Evolutionary conservation across 2,797 vertebrate genomes (phyloP).

Genomic region (Etheostoma perlongum): DNA sequence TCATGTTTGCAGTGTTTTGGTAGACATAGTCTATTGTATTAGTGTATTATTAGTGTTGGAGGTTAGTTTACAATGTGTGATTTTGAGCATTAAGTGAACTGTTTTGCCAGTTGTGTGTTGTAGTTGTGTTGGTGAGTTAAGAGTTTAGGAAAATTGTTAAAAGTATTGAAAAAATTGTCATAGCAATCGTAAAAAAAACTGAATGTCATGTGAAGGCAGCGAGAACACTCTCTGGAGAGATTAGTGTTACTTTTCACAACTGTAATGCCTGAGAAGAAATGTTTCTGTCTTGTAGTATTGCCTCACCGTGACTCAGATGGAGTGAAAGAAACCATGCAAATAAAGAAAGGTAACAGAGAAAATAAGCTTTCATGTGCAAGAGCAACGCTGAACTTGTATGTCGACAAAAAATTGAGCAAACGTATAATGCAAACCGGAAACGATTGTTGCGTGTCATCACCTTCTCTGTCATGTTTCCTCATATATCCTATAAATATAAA

Average conservation of each 20-base stretch:
- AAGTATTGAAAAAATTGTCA: too few relatives aligned
- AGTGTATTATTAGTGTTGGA: too few relatives aligned
- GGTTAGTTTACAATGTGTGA: too few relatives aligned
- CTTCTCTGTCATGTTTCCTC: neutral
- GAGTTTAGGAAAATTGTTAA: too few relatives aligned
- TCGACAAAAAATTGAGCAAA: neutral
- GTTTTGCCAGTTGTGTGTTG: too few relatives aligned
- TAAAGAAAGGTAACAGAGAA: neutral
- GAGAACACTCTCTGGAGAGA: conserved; percentile 10
- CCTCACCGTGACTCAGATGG: neutral
- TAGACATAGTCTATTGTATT: too few relatives aligned
- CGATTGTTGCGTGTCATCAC: neutral
- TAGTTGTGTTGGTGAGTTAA: too few relatives aligned
- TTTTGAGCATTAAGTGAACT: too few relatives aligned
- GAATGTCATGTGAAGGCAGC: conserved; percentile 16
- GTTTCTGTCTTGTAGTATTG: conserved; percentile 2
- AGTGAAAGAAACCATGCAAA: conserved; percentile 4
- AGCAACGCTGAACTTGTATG: neutral
- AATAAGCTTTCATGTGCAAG: conserved; percentile 3
- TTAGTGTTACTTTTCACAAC: conserved; percentile 28
- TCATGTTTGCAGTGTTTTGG: too few relatives aligned
- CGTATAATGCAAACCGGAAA: neutral
- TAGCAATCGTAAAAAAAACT: too few relatives aligned
- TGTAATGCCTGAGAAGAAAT: neutral
- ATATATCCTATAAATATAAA: too few relatives aligned